Percentiles rank a stretch among this genome's conserved stretches.
Conservation (phyloP, 2,113 vertebrate genomes). For the Callionymus lyra region DNA sequence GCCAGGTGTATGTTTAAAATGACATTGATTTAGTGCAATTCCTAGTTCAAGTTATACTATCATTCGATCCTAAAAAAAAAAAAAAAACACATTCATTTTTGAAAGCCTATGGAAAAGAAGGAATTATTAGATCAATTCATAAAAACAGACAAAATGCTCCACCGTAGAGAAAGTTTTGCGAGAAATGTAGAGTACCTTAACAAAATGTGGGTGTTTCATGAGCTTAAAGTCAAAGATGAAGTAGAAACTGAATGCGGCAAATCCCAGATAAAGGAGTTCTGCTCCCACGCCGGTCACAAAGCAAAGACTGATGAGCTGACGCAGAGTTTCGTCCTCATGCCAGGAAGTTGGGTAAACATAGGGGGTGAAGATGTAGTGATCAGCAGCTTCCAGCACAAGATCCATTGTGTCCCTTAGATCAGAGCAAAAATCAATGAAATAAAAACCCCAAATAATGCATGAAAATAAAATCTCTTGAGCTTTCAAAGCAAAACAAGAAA, state of each 20-base stretch:
- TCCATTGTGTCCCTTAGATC: constrained; percentile 67
- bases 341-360: constrained; percentile 77
- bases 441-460: too few species aligned
- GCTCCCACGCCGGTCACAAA: constrained; percentile 81
- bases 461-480: too few species aligned
- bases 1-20: too few species aligned
- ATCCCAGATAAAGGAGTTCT: constrained; percentile 73
- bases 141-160: not conserved
- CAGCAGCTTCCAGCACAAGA: constrained; percentile 71
- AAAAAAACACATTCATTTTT: too few species aligned
- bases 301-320: constrained; percentile 80
- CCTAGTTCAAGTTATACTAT: too few species aligned
- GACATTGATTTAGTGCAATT: too few species aligned
- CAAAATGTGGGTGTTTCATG: constrained; percentile 83
- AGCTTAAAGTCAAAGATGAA: constrained; percentile 80
- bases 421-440: too few species aligned
- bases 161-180: too few species aligned
- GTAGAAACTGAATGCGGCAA: constrained; percentile 78
- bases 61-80: too few species aligned
- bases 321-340: constrained; percentile 68
- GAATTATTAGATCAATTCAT: not conserved
- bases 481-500: too few species aligned
- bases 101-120: not conserved
- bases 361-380: constrained; percentile 75
- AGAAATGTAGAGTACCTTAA: constrained; percentile 65